A percentile compares a stretch with the other conserved stretches of the same genome.
phyloP scores from a whole-genome alignment of 2,797 vertebrate species.

The Lepus oiostolus region DNA sequence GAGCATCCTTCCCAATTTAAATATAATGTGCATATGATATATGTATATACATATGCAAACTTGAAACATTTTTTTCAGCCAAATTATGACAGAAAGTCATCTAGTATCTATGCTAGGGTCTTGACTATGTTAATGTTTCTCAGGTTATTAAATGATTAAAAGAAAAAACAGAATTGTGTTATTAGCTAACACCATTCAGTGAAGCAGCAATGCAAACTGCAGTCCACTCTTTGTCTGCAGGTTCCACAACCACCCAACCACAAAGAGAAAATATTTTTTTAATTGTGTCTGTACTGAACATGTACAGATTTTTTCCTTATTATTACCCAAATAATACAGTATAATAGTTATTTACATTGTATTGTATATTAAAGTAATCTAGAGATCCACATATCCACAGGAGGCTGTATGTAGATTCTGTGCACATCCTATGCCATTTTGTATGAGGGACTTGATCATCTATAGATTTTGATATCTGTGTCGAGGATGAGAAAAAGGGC shows the following conservation, averaged over 20 bases:
- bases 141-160: constrained; percentile 52
- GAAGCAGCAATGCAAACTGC: constrained; percentile 55
- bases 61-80: constrained; percentile 36
- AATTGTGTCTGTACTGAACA: background rate
- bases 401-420: background rate
- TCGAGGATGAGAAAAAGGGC: background rate
- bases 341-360: background rate
- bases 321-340: background rate
- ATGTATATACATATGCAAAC: constrained; percentile 22
- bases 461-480: constrained; percentile 5
- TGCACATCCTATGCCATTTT: background rate
- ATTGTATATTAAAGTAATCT: background rate
- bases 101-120: background rate
- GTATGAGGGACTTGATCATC: background rate
- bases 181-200: constrained; percentile 23
- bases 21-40: constrained; percentile 3
- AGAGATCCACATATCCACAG: background rate
- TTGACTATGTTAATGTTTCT: constrained; percentile 20
- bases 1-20: constrained; percentile 74
- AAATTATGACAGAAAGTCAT: constrained; percentile 71
- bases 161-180: constrained; percentile 33
- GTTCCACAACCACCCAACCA: no score
- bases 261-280: no score
- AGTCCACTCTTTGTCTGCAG: background rate
- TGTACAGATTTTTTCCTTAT: background rate